Evolutionary conservation across 2,113 vertebrate genomes (phyloP).

Genomic region (Galbula dea): DNA sequence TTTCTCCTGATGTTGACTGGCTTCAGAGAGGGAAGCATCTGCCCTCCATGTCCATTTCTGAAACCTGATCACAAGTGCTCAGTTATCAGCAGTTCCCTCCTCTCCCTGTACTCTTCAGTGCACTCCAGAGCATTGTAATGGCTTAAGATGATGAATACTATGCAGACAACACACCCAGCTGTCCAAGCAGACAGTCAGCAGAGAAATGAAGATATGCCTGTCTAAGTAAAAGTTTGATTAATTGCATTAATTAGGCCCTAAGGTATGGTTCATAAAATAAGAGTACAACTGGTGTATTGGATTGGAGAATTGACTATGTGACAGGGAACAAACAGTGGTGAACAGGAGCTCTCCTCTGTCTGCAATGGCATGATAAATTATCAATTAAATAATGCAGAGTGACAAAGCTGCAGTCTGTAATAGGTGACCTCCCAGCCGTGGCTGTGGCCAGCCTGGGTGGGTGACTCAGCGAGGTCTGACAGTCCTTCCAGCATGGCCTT

Average conservation of each 20-base stretch:
- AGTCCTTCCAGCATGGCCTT: fast-evolving
- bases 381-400: constrained; percentile 54
- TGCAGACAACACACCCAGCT: constrained; percentile 56
- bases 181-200: constrained; percentile 31
- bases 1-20: background rate
- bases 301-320: constrained; percentile 69
- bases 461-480: background rate
- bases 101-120: background rate
- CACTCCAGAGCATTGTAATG: constrained; percentile 36
- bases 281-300: constrained; percentile 63
- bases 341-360: constrained; percentile 28
- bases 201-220: constrained; percentile 63
- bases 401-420: constrained; percentile 15
- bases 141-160: constrained; percentile 46
- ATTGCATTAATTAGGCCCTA: constrained; percentile 76
- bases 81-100: background rate
- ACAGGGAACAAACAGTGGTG: constrained; percentile 62
- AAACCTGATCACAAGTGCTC: background rate
- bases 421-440: background rate
- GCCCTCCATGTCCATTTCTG: background rate
- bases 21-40: background rate
- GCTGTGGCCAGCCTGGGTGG: fast-evolving
- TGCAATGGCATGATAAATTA: constrained; percentile 56
- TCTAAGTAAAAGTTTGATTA: constrained; percentile 73
- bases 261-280: constrained; percentile 76